Conservation (phyloP, 2,113 vertebrate genomes). For the Ptychochromis oligacanthus region DNA sequence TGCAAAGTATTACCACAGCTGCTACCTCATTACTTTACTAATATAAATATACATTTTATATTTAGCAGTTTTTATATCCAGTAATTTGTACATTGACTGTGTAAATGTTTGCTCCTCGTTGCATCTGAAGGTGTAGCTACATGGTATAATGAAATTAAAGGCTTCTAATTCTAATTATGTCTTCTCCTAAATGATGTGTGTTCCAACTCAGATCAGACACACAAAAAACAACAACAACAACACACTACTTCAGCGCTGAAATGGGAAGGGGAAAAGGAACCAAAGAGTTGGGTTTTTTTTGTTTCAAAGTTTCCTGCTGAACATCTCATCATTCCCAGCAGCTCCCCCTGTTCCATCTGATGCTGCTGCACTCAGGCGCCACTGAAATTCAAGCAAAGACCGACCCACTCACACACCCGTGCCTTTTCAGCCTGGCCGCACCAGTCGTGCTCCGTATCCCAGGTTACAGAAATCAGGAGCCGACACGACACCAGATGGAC, state of each 20-base stretch:
- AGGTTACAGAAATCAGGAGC: not conserved
- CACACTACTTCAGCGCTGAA: not conserved
- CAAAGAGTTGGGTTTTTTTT: not conserved
- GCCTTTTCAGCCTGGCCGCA: not conserved
- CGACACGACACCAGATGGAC: rapidly evolving
- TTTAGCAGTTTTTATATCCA: not conserved
- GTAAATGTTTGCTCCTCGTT: no score
- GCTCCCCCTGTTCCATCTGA: not conserved
- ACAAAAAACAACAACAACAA: rapidly evolving
- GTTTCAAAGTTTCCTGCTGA: no score
- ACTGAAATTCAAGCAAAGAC: no score
- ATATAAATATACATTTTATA: not conserved
- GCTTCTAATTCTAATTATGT: no score
- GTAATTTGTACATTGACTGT: no score
- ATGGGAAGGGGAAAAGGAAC: rapidly evolving
- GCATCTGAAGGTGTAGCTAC: no score
- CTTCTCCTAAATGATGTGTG: not conserved
- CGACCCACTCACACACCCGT: not conserved
- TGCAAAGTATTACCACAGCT: no score
- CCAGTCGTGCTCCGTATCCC: rapidly evolving
- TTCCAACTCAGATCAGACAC: not conserved
- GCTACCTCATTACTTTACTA: not conserved
- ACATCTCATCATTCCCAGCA: no score
- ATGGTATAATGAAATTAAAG: no score
- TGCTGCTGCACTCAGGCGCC: not conserved